Percentiles rank a stretch among this genome's conserved stretches.
These are phyloP conservation scores for Eupithecia vulgata DNA, from an alignment of 2,888 invertebrate genomes.

Conservation along the genomic window DNA sequence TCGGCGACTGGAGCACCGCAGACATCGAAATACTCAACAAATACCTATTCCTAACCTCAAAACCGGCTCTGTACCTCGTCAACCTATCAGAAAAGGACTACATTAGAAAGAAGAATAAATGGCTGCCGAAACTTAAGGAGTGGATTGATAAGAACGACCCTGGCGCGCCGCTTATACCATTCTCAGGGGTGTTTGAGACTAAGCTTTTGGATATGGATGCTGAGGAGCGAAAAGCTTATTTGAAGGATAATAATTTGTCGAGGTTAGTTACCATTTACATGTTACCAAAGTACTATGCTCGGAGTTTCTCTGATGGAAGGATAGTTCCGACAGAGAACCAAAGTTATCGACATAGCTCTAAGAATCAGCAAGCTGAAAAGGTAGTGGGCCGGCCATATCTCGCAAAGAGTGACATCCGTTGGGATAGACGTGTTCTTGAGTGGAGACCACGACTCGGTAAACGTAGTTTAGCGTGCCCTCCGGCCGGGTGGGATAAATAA, in stretches of 20 bases:
- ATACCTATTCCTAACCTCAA: constrained; percentile 97
- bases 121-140: constrained; percentile 98
- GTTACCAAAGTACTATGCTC: no score
- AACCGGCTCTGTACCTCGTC: constrained; percentile 98
- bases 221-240: constrained; percentile 89
- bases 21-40: constrained; percentile 98
- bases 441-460: no score
- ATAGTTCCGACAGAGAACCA: no score
- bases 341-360: no score
- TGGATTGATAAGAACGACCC: constrained; percentile 99
- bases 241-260: constrained; percentile 92
- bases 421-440: no score
- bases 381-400: no score
- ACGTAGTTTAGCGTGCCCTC: no score
- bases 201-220: constrained; percentile 93
- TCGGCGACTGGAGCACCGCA: constrained; percentile 95
- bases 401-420: no score
- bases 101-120: constrained; percentile 99
- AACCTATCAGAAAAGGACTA: constrained; percentile 99
- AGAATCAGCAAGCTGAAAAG: no score
- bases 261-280: constrained; percentile 82
- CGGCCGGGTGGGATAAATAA: no score
- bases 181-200: constrained; percentile 96
- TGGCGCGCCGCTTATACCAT: constrained; percentile 96
- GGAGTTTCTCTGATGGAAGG: no score